phyloP scores from a whole-genome alignment of 2,797 vertebrate species.

The Acestrorhynchus altus region DNA sequence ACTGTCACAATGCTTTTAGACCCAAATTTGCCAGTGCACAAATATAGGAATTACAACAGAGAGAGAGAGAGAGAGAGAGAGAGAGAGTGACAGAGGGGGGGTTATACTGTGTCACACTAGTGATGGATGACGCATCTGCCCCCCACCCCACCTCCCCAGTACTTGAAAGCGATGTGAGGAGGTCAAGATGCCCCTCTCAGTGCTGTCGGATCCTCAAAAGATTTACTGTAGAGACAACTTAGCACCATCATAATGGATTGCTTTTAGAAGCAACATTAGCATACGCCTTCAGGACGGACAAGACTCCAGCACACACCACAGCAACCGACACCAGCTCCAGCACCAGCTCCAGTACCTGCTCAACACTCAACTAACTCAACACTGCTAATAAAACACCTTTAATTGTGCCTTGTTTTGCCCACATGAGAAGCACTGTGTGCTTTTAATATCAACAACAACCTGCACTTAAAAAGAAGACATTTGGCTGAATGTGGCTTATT shows the following conservation, averaged over 20 bases:
- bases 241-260: conserved; percentile 57
- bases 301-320: conserved; percentile 17
- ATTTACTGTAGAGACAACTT: conserved; percentile 72
- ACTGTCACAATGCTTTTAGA: background rate
- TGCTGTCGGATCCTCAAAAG: conserved; percentile 66
- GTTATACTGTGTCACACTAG: conserved; percentile 71
- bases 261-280: conserved; percentile 50
- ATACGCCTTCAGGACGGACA: conserved; percentile 37
- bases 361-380: conserved; percentile 8
- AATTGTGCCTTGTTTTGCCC: too few species aligned
- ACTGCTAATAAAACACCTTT: background rate
- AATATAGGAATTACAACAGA: background rate
- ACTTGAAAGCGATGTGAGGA: conserved; percentile 64
- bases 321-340: too few species aligned
- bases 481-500: too few species aligned
- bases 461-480: too few species aligned
- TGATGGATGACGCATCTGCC: conserved; percentile 76
- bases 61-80: too few species aligned
- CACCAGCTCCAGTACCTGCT: conserved; percentile 1
- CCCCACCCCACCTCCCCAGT: conserved; percentile 35
- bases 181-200: conserved; percentile 65
- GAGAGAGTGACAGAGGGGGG: conserved; percentile 59
- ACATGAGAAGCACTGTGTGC: too few species aligned
- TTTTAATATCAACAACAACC: too few species aligned
- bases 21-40: background rate